Conservation (phyloP, 35 echinoderm and acorn worm genomes). For the Eucidaris tribuloides region DNA sequence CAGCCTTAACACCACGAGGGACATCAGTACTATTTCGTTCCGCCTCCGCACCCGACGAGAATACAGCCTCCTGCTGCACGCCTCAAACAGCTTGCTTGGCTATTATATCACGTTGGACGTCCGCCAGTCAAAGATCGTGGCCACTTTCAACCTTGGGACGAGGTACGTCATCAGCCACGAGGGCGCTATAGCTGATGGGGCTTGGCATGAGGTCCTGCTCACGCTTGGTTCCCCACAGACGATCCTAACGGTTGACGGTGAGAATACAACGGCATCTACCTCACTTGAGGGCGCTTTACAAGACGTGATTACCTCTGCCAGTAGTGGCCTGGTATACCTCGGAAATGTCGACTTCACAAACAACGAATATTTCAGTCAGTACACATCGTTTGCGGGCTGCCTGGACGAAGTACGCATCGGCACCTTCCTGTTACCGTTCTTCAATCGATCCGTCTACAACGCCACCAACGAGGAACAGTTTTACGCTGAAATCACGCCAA, state of each 20-base stretch:
- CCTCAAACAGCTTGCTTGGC: slow-evolving; percentile 20
- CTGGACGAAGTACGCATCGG: slow-evolving; percentile 81
- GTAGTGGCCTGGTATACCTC: slow-evolving; percentile 33
- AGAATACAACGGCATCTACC: background rate
- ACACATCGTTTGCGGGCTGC: slow-evolving; percentile 49
- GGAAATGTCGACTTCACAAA: slow-evolving; percentile 41
- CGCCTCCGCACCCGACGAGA: slow-evolving; percentile 28
- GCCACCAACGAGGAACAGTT: slow-evolving; percentile 66
- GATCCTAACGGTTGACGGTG: slow-evolving; percentile 28
- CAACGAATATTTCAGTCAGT: slow-evolving; percentile 17
- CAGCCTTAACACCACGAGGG: slow-evolving; percentile 24
- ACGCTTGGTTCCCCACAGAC: background rate
- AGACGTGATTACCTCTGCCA: slow-evolving; percentile 8
- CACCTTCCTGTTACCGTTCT: slow-evolving; percentile 64
- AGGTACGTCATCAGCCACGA: background rate
- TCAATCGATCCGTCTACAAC: slow-evolving; percentile 31
- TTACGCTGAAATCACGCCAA: background rate
- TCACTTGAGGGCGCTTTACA: background rate
- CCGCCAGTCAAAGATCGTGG: background rate
- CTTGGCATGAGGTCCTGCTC: slow-evolving; percentile 67
- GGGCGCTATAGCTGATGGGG: slow-evolving; percentile 61
- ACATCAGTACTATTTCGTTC: slow-evolving; percentile 41
- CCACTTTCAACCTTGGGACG: slow-evolving; percentile 35
- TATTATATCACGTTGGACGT: slow-evolving; percentile 70
- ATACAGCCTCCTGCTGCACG: slow-evolving; percentile 50